Conservation (phyloP, 30 jellyfish, hydroid and myxozoan genomes). For the Pseudorhiza aurosa region DNA sequence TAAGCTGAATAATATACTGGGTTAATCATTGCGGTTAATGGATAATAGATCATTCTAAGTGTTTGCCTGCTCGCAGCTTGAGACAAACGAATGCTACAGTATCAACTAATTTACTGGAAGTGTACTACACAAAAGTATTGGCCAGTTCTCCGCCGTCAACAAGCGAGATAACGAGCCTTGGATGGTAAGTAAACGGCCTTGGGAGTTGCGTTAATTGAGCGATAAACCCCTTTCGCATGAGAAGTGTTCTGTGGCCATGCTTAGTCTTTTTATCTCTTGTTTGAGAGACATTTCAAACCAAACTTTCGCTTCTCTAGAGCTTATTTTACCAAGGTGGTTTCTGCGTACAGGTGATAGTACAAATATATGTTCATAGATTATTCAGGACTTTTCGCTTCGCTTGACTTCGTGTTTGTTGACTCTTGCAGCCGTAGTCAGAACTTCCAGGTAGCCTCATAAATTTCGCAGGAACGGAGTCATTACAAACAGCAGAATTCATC, state of each 20-base stretch:
- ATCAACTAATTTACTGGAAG: neutral
- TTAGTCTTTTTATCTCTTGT: neutral
- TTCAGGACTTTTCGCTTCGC: neutral
- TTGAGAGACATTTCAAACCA: neutral
- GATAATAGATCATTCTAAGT: conserved; percentile 5
- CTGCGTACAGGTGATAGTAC: neutral
- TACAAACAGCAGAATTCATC: too few species aligned
- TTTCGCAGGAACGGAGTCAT: too few species aligned
- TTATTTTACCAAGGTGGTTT: neutral
- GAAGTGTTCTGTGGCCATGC: conserved; percentile 1
- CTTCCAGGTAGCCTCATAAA: too few species aligned
- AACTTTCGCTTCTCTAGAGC: neutral
- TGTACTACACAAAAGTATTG: neutral
- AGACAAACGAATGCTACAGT: neutral
- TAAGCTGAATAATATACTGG: conserved; percentile 16
- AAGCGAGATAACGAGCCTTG: neutral
- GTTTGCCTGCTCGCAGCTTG: conserved; percentile 34
- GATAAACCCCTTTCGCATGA: neutral
- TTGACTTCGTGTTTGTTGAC: too few species aligned
- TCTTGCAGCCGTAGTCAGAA: too few species aligned
- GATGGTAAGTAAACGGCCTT: neutral
- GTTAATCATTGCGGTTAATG: conserved; percentile 27
- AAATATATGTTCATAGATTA: neutral
- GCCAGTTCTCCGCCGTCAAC: neutral
- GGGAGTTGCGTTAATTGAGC: neutral